phyloP scores from a whole-genome alignment of 2,797 vertebrate species.

The Karalla daura region DNA sequence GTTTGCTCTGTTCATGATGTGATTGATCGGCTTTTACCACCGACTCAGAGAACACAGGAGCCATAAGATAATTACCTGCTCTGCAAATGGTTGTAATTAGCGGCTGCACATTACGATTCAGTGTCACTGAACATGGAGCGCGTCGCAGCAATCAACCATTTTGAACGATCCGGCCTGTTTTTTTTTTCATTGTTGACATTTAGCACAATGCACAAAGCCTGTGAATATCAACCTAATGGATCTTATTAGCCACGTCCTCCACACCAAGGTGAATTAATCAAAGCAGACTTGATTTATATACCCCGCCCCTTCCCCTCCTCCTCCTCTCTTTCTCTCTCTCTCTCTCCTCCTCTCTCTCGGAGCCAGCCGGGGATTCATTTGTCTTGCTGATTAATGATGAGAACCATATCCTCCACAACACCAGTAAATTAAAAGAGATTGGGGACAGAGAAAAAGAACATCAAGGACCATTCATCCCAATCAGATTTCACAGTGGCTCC shows the following conservation, averaged over 20 bases:
- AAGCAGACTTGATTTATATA: conserved; percentile 79
- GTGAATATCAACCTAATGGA: conserved; percentile 79
- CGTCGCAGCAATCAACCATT: conserved; percentile 60
- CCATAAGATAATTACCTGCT: conserved; percentile 50
- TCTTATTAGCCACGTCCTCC: conserved; percentile 81
- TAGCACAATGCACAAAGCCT: conserved; percentile 69
- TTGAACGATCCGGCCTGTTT: conserved; percentile 56
- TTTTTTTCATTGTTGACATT: conserved; percentile 81
- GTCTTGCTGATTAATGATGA: conserved; percentile 85
- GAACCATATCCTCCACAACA: conserved; percentile 82
- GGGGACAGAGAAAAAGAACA: conserved; percentile 79
- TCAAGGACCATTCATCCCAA: conserved; percentile 83
- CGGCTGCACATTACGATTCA: conserved; percentile 70
- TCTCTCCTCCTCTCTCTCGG: conserved; percentile 52
- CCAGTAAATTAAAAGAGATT: conserved; percentile 83
- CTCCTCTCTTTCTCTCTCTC: conserved; percentile 36
- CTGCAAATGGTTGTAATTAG: conserved; percentile 61
- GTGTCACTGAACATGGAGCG: conserved; percentile 66
- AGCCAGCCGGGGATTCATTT: conserved; percentile 80
- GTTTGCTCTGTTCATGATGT: conserved; percentile 35
- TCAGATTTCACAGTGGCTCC: conserved; percentile 74
- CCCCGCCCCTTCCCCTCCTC: conserved; percentile 54
- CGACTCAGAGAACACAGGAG: conserved; percentile 34
- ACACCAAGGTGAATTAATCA: conserved; percentile 84
- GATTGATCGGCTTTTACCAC: conserved; percentile 46